Base-by-base conservation (phyloP, 2,888 invertebrate genomes). In the Galerucella pusilla region DNA sequence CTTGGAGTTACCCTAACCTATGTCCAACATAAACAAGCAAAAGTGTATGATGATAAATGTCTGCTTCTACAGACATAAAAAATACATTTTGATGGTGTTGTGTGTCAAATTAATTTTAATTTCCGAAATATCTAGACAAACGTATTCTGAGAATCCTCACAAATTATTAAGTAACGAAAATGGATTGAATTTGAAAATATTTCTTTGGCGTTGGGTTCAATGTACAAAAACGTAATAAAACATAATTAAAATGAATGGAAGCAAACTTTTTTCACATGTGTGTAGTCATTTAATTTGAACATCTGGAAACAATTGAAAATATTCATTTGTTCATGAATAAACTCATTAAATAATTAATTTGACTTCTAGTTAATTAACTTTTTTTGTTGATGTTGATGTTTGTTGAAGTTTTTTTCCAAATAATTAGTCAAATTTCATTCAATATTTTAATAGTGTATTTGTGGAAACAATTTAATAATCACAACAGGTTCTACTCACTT, bases 271-370 rank as follows among this genome's bases (percentile, higher is more conserved):
- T 42, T n/a, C 2, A 63, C 25, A 42, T 65, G 46, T 45, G 64
- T 20, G 46, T 46, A 16, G 46, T 46, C 45, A 12, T 20, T 65
- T 65, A 46, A 46, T 65, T 46, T 20, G 64, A 65, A 65, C 64
- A 65, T 65, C 64, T 65, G 64, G 64, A 65, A 65, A 65, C 46
- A 65, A 65, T 65, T 65, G 5, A 45, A 46, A 65, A 20, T 57
- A 16, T 57, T 57, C 20, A 16, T 57, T 16, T 57, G 4, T 7
- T 10, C 20, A 65, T 64, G 14, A 64, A 61, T 61, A 61, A 28
- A n/a, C 16, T 42, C 42, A 63, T 63, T 42, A 63, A 63, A 42
- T 1, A 42, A 42, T 59, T 20, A 57, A 57, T 68, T 61, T 20
- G 25, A 69, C 54, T 54, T 54, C 7, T 2, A n/a, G 54, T 54